A percentile compares a stretch with the other conserved stretches of the same genome.
phyloP scores from a whole-genome alignment of 2,888 invertebrate species.

The Girardia tigrina region DNA sequence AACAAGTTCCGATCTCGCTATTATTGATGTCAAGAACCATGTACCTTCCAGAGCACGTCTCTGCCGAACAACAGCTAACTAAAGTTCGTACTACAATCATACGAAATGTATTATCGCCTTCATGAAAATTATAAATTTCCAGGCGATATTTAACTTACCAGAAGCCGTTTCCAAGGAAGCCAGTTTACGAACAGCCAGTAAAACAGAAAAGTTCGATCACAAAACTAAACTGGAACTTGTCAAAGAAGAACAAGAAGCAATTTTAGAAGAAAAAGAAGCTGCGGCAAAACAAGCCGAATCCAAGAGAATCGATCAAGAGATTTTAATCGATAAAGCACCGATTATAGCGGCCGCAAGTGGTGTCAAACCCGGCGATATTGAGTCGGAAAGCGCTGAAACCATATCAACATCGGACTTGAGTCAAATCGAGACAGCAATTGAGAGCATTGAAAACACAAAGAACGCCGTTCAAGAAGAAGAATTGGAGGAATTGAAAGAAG shows the following conservation, averaged over 20 bases:
- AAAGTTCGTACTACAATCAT: slow-evolving; percentile 70
- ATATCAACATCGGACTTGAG: background rate
- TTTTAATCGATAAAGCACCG: background rate
- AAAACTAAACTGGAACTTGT: slow-evolving; percentile 74
- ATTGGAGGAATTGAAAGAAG: background rate
- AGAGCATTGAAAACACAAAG: background rate
- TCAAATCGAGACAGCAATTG: slow-evolving; percentile 6
- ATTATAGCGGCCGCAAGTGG: too few relatives aligned
- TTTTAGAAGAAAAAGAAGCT: too few relatives aligned
- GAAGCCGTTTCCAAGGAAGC: slow-evolving; percentile 59
- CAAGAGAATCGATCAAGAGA: background rate
- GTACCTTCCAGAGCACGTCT: slow-evolving; percentile 74
- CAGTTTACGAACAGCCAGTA: slow-evolving; percentile 72
- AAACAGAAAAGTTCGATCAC: slow-evolving; percentile 71
- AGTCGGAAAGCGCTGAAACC: too few relatives aligned
- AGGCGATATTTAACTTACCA: slow-evolving; percentile 1
- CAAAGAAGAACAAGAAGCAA: slow-evolving; percentile 61
- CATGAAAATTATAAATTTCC: too few relatives aligned
- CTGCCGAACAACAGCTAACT: slow-evolving; percentile 76
- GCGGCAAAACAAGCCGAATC: background rate
- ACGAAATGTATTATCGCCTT: too few relatives aligned
- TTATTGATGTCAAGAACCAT: slow-evolving; percentile 74
- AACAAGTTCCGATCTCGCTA: slow-evolving; percentile 83
- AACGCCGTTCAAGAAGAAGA: background rate
- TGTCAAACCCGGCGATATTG: too few relatives aligned